Evolutionary conservation across 2,888 invertebrate genomes (phyloP), one percentile per base, ranked within the genome.

Genomic region (Noctuana brunneofusca): DNA sequence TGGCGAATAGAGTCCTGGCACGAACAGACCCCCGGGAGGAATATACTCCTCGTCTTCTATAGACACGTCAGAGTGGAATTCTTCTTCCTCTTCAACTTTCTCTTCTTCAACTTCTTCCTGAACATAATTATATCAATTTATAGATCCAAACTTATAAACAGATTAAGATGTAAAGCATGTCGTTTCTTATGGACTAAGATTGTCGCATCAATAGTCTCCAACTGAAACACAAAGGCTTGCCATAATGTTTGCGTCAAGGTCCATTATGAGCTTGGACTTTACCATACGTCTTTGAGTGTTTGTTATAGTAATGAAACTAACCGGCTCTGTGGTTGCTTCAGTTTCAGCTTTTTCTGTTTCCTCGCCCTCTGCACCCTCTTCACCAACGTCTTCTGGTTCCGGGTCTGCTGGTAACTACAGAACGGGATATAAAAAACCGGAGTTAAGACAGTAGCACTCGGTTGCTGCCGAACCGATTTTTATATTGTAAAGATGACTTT

Each of bases 41-140:
- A 91, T 91, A 66, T 87, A 91, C 0, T 89, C 89, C 64, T 91
- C 91, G 0, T 71, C 90, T 49, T 89, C 90, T 0, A 89, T 60
- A 0, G 81, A 81, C 3, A 87, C 73, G 63, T 90, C 87, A 0
- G 90, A 91, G 66, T 88, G 74, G 68, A 90, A 91, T 16, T 74
- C 84, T 18, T 85, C 86, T 55, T 83, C 86, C 11, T 73, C 80
- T 60, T 79, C 82, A 1, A 67, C 70, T 52, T 71, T 74, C 55
- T 78, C 78, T 58, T 76, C 75, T 32, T 75, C 75, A 9, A 70
- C 69, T 55, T 70, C 70, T 14, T 54, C 46, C 64, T 69, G 16
- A 0, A 50, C n/a, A n/a, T n/a, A n/a, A n/a, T n/a, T 24, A 43
- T 2, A 18, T 41, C 8, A 16, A n/a, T 35, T 35, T 35, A 35